A percentile compares a stretch with the other conserved stretches of the same genome.
Evolutionary conservation across 2,113 vertebrate species (phyloP).

Genomic region (Hepsetus odoe): DNA sequence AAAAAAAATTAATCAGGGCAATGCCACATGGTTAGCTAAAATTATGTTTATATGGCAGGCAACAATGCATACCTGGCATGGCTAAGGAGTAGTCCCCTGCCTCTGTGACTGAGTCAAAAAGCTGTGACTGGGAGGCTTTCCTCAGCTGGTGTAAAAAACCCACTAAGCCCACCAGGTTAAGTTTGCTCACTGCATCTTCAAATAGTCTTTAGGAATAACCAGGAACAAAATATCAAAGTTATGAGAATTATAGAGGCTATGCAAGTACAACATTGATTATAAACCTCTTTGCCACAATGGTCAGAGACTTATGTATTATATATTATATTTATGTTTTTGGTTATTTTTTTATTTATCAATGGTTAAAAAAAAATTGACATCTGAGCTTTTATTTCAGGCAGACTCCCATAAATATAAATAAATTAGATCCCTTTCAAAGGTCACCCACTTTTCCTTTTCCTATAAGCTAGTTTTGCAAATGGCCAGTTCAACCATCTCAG

Average conservation of each 20-base stretch:
- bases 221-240: background rate
- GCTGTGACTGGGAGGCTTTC: slow-evolving; percentile 92
- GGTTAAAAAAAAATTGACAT: no score
- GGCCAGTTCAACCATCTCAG: background rate
- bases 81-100: slow-evolving; percentile 90
- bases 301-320: no score
- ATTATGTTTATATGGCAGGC: background rate
- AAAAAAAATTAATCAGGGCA: no score
- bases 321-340: no score
- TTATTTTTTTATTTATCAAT: no score
- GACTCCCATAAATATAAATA: no score
- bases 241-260: background rate
- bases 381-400: no score
- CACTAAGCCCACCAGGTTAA: slow-evolving; percentile 87
- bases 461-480: no score
- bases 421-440: no score
- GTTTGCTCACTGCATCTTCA: slow-evolving; percentile 89
- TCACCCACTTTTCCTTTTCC: no score
- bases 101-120: slow-evolving; percentile 91
- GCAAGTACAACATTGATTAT: no score
- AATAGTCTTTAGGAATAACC: slow-evolving; percentile 81
- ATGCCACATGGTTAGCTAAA: background rate
- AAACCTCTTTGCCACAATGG: no score
- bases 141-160: slow-evolving; percentile 94
- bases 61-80: slow-evolving; percentile 86